Evolutionary conservation across 1,140 invertebrate genomes (phyloP), one percentile per base, ranked within the genome.

Genomic region (Drosophila quadrilineata): DNA sequence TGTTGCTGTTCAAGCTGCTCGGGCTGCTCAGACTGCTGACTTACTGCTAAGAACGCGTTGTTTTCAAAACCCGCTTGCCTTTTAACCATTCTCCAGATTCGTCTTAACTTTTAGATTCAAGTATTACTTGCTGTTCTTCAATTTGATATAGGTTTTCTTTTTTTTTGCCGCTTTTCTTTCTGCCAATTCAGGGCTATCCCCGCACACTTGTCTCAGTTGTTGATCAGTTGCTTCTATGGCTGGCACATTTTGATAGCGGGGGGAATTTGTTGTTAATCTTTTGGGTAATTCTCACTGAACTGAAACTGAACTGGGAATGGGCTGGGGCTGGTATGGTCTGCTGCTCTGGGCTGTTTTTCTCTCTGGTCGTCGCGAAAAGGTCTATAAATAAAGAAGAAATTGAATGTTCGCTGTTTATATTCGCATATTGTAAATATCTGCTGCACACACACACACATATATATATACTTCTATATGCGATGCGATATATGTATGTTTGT

Each of bases 1-100:
- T 40, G 28, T 9, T 75, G 48, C 21, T 45, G 49, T 29, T 63
- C 31, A 31, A 36, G 33, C 21, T 54, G 22, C 29, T 53, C 16
- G 36, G 36, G 28, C 38, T 54, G 41, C 40, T 63, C 28, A 41
- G 14, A 12, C 71, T 80, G 73, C 71, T 79, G 54, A 56, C 77
- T 84, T 77, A 84, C 53, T 85, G 58, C 77, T 84, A 85, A 62
- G 79, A 79, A 77, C 64, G 79, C 77, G 65, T 57, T 79, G 60
- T 75, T 69, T 63, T 84, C 77, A 17, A 79, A 70, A 60, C 38
- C 76, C 56, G 67, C 79, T 86, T 85, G 70, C 79, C 74, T 86
- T 75, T 71, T 84, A 71, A 84, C 79, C 79, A 84, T 84, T 84
- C 79, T 84, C 77, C 73, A 79, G 70, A 75, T 65, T 80, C 59